Evolutionary conservation across 2,888 invertebrate species (phyloP).

Genomic region (Augiades crinisus): DNA sequence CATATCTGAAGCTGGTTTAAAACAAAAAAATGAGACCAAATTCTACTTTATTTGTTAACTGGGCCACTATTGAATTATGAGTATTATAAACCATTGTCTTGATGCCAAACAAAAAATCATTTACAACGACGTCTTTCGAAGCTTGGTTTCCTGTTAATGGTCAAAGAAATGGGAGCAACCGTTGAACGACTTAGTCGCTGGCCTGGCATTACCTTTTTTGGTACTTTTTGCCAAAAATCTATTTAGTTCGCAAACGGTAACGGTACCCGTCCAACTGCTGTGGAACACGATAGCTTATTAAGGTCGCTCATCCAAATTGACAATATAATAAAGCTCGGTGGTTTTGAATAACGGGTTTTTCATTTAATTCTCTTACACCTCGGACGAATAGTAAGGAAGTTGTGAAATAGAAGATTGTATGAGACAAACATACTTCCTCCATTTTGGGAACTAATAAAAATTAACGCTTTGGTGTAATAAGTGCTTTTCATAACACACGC

Average conservation of each 20-base stretch:
- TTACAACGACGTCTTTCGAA: not conserved
- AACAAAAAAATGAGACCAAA: too few species aligned
- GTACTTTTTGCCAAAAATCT: slow-evolving; percentile 71
- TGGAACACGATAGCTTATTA: slow-evolving; percentile 60
- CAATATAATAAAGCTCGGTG: slow-evolving; percentile 29
- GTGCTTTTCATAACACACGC: too few species aligned
- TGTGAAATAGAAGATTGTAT: too few species aligned
- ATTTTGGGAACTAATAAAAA: too few species aligned
- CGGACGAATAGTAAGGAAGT: too few species aligned
- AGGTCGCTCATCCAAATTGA: slow-evolving; percentile 50
- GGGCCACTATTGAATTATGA: too few species aligned
- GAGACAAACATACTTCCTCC: too few species aligned
- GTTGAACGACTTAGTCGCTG: slow-evolving; percentile 66
- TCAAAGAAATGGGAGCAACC: slow-evolving; percentile 64
- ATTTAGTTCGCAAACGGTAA: slow-evolving; percentile 70
- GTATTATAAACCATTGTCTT: too few species aligned
- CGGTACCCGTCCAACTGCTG: slow-evolving; percentile 48
- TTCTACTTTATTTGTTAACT: too few species aligned
- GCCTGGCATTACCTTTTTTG: slow-evolving; percentile 69
- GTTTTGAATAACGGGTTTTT: slow-evolving; percentile 30
- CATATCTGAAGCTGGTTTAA: too few species aligned
- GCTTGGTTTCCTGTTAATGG: slow-evolving; percentile 17
- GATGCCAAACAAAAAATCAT: too few species aligned
- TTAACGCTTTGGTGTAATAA: too few species aligned
- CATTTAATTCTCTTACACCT: not conserved